A percentile compares a stretch with the other conserved stretches of the same genome.
Conservation (phyloP, 2,888 invertebrate genomes). For the Melanotus villosus region DNA sequence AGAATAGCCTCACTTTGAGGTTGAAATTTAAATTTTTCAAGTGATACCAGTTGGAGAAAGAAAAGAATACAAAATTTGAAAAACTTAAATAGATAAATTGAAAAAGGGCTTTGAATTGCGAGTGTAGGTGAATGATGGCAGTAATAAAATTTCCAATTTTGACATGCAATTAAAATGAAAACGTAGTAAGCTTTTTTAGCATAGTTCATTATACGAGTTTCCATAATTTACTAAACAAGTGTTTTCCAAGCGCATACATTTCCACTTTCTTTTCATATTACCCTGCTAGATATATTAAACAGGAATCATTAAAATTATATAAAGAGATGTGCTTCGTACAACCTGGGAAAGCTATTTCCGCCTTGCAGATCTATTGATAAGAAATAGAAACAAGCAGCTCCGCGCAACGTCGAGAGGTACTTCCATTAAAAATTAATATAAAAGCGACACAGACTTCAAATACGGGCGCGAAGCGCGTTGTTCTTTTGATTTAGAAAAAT, state of each 20-base stretch:
- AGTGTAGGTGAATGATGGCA: no score
- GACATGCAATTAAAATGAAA: no score
- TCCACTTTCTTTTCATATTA: background rate
- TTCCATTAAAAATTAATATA: slow-evolving; percentile 41
- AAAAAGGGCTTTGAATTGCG: no score
- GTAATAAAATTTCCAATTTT: no score
- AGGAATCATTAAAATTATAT: slow-evolving; percentile 34
- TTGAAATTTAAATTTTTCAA: no score
- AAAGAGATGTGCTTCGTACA: slow-evolving; percentile 14
- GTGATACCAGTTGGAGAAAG: no score
- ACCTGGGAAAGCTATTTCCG: slow-evolving; percentile 30
- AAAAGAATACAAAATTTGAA: no score
- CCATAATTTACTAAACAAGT: background rate
- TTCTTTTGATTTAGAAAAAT: slow-evolving; percentile 48
- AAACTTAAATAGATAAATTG: no score
- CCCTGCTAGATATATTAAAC: slow-evolving; percentile 16
- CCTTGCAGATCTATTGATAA: slow-evolving; percentile 42
- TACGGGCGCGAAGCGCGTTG: slow-evolving; percentile 38
- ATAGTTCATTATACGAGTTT: no score
- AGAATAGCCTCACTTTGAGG: no score
- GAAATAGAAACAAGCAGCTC: slow-evolving; percentile 43
- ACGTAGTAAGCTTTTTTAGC: no score
- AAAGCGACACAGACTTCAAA: slow-evolving; percentile 46
- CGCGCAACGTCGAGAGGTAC: slow-evolving; percentile 31
- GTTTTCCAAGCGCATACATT: background rate